These are phyloP conservation scores for Mimachlamys varia DNA, from an alignment of 2,888 invertebrate species.

Conservation along the genomic window DNA sequence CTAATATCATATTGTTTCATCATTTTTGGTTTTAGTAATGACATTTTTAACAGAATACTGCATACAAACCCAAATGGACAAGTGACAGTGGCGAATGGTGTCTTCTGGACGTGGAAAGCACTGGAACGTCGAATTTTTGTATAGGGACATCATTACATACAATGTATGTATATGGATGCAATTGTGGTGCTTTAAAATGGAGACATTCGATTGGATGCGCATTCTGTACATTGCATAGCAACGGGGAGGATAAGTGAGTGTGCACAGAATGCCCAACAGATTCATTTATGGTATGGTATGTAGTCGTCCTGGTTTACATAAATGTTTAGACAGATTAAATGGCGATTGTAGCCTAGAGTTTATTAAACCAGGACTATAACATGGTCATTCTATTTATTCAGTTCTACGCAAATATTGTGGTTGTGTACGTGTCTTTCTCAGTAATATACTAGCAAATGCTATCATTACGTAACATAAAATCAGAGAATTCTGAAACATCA, in stretches of 20 bases:
- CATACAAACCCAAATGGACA: slow-evolving; percentile 44
- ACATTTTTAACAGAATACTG: slow-evolving; percentile 60
- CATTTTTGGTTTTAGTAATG: no score
- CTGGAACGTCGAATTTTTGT: slow-evolving; percentile 69
- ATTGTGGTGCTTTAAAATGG: slow-evolving; percentile 56
- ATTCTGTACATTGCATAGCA: slow-evolving; percentile 73
- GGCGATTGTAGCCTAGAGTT: slow-evolving; percentile 75
- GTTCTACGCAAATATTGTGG: not conserved
- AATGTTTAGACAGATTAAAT: slow-evolving; percentile 74
- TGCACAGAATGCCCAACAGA: slow-evolving; percentile 67
- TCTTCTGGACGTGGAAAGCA: slow-evolving; percentile 51
- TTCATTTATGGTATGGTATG: slow-evolving; percentile 66
- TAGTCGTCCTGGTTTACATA: slow-evolving; percentile 63
- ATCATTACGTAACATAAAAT: no score
- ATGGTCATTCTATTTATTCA: not conserved
- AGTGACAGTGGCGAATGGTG: slow-evolving; percentile 60
- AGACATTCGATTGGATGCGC: slow-evolving; percentile 69
- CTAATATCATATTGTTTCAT: slow-evolving; percentile 65
- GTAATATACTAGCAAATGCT: no score
- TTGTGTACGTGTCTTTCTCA: no score
- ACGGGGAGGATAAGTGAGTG: slow-evolving; percentile 63
- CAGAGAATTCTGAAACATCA: no score
- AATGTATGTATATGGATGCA: slow-evolving; percentile 68
- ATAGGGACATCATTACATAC: slow-evolving; percentile 72
- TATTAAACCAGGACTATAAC: slow-evolving; percentile 52